Evolutionary conservation across 2,888 invertebrate species (phyloP).

Genomic region (Epistrophe eligans): DNA sequence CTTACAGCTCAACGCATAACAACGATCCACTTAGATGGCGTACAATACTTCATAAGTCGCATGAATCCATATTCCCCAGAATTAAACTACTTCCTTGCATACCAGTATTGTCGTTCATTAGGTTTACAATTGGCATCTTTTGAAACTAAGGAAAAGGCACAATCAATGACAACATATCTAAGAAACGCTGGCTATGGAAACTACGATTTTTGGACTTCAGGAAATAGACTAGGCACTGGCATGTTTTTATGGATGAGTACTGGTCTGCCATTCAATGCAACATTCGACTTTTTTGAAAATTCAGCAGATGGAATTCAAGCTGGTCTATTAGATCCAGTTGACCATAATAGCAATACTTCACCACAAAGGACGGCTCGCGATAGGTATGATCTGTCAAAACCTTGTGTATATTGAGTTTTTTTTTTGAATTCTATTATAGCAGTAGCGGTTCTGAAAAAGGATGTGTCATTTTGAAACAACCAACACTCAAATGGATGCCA

Average conservation of each 20-base stretch:
- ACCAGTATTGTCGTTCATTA: slow-evolving; percentile 94
- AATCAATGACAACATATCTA: slow-evolving; percentile 92
- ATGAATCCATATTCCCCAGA: slow-evolving; percentile 95
- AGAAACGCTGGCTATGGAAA: slow-evolving; percentile 93
- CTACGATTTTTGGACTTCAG: slow-evolving; percentile 95
- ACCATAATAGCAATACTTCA: slow-evolving; percentile 90
- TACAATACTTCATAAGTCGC: slow-evolving; percentile 93
- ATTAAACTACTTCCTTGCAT: slow-evolving; percentile 93
- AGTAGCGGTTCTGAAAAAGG: slow-evolving; percentile 88
- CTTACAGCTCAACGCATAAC: slow-evolving; percentile 91
- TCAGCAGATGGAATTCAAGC: slow-evolving; percentile 84
- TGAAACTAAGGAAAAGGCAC: slow-evolving; percentile 94
- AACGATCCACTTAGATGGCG: slow-evolving; percentile 93
- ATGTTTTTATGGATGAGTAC: slow-evolving; percentile 96
- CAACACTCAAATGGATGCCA: slow-evolving; percentile 91
- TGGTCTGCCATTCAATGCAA: slow-evolving; percentile 93
- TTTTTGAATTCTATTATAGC: slow-evolving; percentile 82
- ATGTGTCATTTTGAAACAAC: slow-evolving; percentile 91
- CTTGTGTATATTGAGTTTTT: slow-evolving; percentile 30
- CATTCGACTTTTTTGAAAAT: slow-evolving; percentile 92
- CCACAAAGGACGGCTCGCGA: slow-evolving; percentile 92
- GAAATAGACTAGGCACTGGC: slow-evolving; percentile 93
- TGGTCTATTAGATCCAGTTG: slow-evolving; percentile 85
- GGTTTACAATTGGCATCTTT: slow-evolving; percentile 93
- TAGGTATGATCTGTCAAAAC: slow-evolving; percentile 80